These are phyloP conservation scores for Taenioides sp. DNA, from an alignment of 2,797 vertebrate genomes.

Conservation along the genomic window DNA sequence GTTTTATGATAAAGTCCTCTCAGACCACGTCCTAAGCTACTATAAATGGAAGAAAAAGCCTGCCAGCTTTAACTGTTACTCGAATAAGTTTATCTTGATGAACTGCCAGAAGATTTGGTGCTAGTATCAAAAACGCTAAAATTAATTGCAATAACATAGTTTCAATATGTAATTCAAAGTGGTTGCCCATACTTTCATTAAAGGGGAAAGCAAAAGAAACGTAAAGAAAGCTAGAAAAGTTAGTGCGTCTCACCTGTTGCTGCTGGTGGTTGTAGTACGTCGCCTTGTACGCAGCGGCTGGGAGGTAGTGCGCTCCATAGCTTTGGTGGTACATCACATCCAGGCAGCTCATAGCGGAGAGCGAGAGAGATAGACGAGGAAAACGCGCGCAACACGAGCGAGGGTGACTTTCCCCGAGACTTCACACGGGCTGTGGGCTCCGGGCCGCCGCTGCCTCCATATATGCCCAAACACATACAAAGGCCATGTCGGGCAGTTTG, in stretches of 20 bases:
- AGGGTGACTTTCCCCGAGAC: constrained; percentile 51
- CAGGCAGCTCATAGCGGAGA: constrained; percentile 91
- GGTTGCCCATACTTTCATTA: not conserved
- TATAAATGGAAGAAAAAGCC: not conserved
- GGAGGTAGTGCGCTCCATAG: constrained; percentile 87
- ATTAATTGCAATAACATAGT: not conserved
- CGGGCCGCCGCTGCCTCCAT: constrained; percentile 67
- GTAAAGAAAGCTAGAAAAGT: not conserved
- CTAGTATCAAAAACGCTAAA: not conserved
- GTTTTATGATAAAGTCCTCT: not conserved
- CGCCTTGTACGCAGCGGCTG: constrained; percentile 82
- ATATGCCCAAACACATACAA: constrained; percentile 80
- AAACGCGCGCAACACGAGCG: constrained; percentile 32
- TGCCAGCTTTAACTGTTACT: no score
- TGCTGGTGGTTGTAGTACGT: constrained; percentile 80
- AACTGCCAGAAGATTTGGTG: no score
- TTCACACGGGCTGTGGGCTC: constrained; percentile 66
- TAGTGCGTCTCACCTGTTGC: constrained; percentile 83
- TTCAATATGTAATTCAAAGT: not conserved
- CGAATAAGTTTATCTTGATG: no score
- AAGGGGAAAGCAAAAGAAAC: not conserved
- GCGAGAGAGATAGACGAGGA: constrained; percentile 46
- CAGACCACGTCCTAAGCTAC: not conserved
- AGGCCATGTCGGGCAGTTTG: constrained; percentile 77
- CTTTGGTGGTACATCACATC: constrained; percentile 95